phyloP scores from a whole-genome alignment of 1,140 invertebrate species.

The Theocolax elegans region DNA sequence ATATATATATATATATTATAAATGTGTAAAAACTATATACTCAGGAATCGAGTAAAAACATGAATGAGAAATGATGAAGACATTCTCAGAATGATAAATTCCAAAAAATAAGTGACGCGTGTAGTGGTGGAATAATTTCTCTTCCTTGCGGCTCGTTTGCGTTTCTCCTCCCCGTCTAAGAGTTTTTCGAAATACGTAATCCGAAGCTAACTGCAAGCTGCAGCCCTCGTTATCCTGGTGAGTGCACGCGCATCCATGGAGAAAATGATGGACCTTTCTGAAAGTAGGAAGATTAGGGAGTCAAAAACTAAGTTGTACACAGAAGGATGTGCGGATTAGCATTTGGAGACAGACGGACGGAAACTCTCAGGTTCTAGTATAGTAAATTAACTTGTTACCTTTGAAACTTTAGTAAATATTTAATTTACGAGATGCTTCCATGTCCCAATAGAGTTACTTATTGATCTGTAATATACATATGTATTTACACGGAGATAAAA shows the following conservation, averaged over 20 bases:
- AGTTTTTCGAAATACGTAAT: constrained; percentile 37
- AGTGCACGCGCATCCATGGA: constrained; percentile 24
- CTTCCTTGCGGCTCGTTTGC: not conserved
- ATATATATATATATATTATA: no score
- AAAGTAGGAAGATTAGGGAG: constrained; percentile 2
- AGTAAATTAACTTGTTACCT: no score
- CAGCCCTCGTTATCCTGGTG: constrained; percentile 27
- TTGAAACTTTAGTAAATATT: no score
- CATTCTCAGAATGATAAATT: constrained; percentile 15
- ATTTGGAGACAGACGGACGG: not conserved
- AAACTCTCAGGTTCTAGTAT: no score
- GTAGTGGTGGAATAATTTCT: constrained; percentile 22
- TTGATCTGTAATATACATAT: no score
- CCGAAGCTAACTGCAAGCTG: constrained; percentile 23
- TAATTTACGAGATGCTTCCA: no score
- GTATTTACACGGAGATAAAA: no score
- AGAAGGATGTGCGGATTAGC: constrained; percentile 12
- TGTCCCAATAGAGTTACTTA: no score
- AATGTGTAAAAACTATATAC: no score
- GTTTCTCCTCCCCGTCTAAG: not conserved
- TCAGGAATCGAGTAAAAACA: no score
- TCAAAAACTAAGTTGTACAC: constrained; percentile 8
- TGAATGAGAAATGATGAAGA: constrained; percentile 13
- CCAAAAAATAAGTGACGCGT: constrained; percentile 27
- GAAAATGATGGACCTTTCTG: constrained; percentile 29